These are phyloP conservation scores for Taenaris catops DNA, from an alignment of 2,888 invertebrate genomes.

Conservation along the genomic window DNA sequence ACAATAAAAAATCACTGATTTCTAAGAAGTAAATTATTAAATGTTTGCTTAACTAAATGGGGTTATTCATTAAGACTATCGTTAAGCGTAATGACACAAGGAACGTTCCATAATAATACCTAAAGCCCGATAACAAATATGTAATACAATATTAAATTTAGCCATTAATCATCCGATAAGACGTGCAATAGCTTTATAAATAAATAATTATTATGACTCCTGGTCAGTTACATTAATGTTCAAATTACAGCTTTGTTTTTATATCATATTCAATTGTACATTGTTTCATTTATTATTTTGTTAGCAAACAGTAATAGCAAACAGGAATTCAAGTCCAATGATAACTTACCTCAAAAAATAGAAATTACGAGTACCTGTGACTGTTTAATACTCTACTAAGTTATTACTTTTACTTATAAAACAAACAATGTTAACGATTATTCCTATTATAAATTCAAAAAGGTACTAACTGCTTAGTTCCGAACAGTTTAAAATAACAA, in stretches of 20 bases:
- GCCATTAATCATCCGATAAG: slow-evolving; percentile 4
- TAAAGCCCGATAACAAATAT: slow-evolving; percentile 4
- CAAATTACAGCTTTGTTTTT: neutral
- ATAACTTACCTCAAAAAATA: too few relatives aligned
- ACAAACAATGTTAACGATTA: too few relatives aligned
- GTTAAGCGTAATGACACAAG: slow-evolving; percentile 3
- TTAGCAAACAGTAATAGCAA: too few relatives aligned
- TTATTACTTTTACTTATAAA: too few relatives aligned
- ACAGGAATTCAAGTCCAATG: too few relatives aligned
- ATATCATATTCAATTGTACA: too few relatives aligned
- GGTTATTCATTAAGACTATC: slow-evolving; percentile 1
- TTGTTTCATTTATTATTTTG: too few relatives aligned
- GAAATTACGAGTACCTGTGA: too few relatives aligned
- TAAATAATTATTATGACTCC: neutral
- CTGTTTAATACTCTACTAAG: too few relatives aligned
- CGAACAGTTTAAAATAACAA: too few relatives aligned
- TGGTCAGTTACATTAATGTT: neutral
- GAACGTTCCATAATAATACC: neutral
- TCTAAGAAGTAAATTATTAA: neutral
- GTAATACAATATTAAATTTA: slow-evolving; percentile 1
- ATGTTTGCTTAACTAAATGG: neutral
- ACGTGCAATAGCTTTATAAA: slow-evolving; percentile 2
- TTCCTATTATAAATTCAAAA: too few relatives aligned
- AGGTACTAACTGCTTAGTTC: too few relatives aligned
- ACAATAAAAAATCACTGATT: neutral